Evolutionary conservation across 2,888 invertebrate genomes (phyloP).

Genomic region (Melinopterus prodromus): DNA sequence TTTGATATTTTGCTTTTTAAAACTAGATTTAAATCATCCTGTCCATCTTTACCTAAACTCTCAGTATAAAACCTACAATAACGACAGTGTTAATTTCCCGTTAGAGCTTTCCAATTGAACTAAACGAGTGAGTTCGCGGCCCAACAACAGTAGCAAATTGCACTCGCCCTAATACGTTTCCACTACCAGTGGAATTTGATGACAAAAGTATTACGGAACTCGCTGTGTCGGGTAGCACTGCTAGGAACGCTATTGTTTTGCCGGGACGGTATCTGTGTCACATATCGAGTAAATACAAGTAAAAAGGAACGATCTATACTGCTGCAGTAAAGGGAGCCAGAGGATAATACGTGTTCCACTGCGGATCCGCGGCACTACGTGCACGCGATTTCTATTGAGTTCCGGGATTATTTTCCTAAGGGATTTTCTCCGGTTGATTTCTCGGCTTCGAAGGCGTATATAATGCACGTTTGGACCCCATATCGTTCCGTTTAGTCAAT

Average conservation of each 20-base stretch:
- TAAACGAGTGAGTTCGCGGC: neutral
- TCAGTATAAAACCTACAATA: neutral
- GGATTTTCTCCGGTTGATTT: constrained; percentile 4
- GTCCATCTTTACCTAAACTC: no score
- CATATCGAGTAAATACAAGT: neutral
- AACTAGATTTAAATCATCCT: no score
- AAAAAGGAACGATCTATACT: neutral
- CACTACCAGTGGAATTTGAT: neutral
- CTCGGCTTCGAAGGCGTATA: neutral
- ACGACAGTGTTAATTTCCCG: neutral
- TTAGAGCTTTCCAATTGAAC: neutral
- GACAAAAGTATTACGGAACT: neutral
- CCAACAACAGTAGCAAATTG: neutral
- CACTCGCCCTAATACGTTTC: neutral
- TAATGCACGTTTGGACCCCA: neutral
- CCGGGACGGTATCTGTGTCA: neutral
- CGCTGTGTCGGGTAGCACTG: neutral
- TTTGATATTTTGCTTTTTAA: no score
- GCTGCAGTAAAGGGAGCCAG: neutral
- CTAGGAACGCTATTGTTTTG: neutral
- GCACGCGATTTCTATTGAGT: constrained; percentile 4
- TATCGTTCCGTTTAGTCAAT: neutral
- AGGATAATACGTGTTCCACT: neutral
- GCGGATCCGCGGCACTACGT: neutral
- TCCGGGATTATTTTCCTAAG: neutral